A percentile compares a stretch with the other conserved stretches of the same genome.
Conservation (phyloP, 2,888 invertebrate species). For the Meiosimyza platycephala region DNA sequence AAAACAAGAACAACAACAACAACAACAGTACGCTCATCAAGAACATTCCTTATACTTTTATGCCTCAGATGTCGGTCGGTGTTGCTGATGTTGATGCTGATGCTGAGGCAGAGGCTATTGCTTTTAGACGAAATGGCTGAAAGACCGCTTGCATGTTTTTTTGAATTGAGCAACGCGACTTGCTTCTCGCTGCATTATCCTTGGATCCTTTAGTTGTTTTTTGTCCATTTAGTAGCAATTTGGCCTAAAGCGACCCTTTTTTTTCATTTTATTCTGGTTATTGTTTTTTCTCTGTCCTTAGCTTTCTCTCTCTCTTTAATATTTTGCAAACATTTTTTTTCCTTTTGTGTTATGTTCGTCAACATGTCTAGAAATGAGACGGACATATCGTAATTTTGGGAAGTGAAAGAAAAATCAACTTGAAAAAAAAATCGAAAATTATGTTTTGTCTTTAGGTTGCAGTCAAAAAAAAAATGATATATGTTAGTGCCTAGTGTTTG, state of each 20-base stretch:
- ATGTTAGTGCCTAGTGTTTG: too few species aligned
- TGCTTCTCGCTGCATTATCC: conserved; percentile 17
- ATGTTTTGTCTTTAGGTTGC: too few species aligned
- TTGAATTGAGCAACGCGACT: conserved; percentile 24
- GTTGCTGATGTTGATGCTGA: neutral
- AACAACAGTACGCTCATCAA: conserved; percentile 11
- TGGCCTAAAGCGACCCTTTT: conserved; percentile 26
- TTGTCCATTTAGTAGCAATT: conserved; percentile 29
- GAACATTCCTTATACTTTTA: neutral
- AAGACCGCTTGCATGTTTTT: conserved; percentile 15
- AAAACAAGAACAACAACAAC: conserved; percentile 15
- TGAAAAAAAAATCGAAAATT: too few species aligned
- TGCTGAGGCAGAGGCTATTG: neutral
- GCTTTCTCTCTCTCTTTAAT: too few species aligned
- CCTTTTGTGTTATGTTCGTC: too few species aligned
- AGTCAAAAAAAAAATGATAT: too few species aligned
- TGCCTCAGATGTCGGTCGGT: too few species aligned
- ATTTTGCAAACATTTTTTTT: too few species aligned
- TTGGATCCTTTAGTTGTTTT: conserved; percentile 30
- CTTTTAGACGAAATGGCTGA: conserved; percentile 7
- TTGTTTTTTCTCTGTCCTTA: too few species aligned
- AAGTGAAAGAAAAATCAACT: too few species aligned
- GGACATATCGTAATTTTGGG: too few species aligned
- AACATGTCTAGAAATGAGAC: too few species aligned
- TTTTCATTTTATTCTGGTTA: neutral